These are phyloP conservation scores for Pantherophis vulpinus DNA, from an alignment of 2,797 vertebrate species.

Conservation along the genomic window DNA sequence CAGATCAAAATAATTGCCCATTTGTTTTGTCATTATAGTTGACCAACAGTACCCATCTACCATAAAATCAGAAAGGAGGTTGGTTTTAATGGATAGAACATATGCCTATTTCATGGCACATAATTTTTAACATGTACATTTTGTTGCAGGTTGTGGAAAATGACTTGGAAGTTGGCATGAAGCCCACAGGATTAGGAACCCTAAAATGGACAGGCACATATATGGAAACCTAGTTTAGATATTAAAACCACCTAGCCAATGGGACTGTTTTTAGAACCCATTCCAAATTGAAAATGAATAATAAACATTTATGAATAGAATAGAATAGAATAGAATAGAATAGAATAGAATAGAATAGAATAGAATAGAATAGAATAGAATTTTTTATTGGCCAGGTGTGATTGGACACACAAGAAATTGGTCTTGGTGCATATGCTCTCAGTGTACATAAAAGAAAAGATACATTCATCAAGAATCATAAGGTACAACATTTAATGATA, in stretches of 20 bases:
- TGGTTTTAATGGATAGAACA: not conserved
- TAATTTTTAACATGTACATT: not conserved
- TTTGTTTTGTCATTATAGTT: not conserved
- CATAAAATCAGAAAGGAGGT: not conserved
- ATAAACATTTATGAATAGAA: slow-evolving; percentile 21
- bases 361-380: too few species aligned
- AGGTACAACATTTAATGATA: too few species aligned
- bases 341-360: too few species aligned
- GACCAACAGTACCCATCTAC: not conserved
- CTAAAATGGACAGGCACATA: not conserved
- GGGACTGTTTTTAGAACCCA: not conserved
- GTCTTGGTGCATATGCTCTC: too few species aligned
- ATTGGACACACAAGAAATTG: too few species aligned
- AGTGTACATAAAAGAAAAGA: too few species aligned
- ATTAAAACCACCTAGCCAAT: not conserved
- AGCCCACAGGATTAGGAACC: not conserved
- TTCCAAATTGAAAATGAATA: slow-evolving; percentile 53
- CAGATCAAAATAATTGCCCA: not conserved
- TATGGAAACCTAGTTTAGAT: not conserved
- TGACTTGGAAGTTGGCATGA: not conserved
- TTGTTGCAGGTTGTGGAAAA: not conserved
- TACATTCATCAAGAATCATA: too few species aligned
- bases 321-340: too few species aligned
- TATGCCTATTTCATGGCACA: not conserved
- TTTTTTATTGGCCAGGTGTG: too few species aligned